Conservation (phyloP, 2,797 vertebrate genomes). For the Diplodus puntazzo region DNA sequence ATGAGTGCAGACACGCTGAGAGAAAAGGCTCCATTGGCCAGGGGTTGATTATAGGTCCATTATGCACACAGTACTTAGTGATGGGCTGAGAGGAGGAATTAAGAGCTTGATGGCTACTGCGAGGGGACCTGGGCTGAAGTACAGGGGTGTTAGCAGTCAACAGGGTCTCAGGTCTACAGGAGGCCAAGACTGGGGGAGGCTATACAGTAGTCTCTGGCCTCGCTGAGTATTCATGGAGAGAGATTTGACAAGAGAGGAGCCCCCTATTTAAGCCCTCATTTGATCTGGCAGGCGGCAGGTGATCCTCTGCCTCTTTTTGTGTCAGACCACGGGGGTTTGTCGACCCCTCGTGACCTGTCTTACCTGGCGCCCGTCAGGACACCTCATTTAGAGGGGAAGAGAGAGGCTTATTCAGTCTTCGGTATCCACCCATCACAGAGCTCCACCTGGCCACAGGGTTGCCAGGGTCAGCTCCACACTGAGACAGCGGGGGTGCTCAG, state of each 20-base stretch:
- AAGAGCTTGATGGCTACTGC: slow-evolving; percentile 81
- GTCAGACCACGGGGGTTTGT: slow-evolving; percentile 76
- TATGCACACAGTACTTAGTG: slow-evolving; percentile 81
- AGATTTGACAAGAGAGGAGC: slow-evolving; percentile 81
- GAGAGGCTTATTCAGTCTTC: slow-evolving; percentile 66
- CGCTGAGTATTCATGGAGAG: slow-evolving; percentile 84
- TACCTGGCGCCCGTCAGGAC: slow-evolving; percentile 80
- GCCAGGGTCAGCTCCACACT: slow-evolving; percentile 72
- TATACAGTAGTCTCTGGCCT: slow-evolving; percentile 75
- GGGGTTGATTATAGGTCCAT: slow-evolving; percentile 84
- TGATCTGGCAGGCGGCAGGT: slow-evolving; percentile 84
- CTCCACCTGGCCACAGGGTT: slow-evolving; percentile 80
- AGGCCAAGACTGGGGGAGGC: slow-evolving; percentile 72
- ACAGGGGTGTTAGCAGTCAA: slow-evolving; percentile 77
- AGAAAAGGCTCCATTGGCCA: slow-evolving; percentile 79
- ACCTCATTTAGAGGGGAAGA: slow-evolving; percentile 78
- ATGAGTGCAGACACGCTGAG: slow-evolving; percentile 81
- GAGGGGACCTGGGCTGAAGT: slow-evolving; percentile 75
- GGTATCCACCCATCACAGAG: slow-evolving; percentile 67
- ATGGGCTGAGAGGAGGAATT: slow-evolving; percentile 82
- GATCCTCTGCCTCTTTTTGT: slow-evolving; percentile 83
- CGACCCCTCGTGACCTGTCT: slow-evolving; percentile 73
- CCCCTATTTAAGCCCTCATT: slow-evolving; percentile 82
- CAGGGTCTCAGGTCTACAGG: slow-evolving; percentile 75
- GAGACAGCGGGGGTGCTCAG: slow-evolving; percentile 70